phyloP scores from a whole-genome alignment of 2,888 invertebrate species.

The Drosophila dives region DNA sequence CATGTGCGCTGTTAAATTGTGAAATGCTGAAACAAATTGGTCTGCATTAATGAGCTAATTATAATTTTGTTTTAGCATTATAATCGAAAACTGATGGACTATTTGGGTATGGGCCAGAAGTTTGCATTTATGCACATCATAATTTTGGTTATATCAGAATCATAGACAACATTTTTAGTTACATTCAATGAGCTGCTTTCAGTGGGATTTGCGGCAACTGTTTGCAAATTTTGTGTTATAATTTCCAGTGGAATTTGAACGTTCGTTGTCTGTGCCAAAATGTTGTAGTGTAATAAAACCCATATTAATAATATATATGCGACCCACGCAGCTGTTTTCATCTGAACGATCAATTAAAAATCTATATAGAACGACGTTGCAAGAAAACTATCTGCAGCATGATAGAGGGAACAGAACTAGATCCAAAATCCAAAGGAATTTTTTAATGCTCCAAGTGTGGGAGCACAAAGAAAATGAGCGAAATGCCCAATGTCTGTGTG shows the following conservation, averaged over 20 bases:
- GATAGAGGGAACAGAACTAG: slow-evolving; percentile 29
- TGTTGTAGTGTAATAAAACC: slow-evolving; percentile 49
- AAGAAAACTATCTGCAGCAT: slow-evolving; percentile 35
- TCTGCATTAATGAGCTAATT: slow-evolving; percentile 4
- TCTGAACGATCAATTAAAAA: slow-evolving; percentile 51
- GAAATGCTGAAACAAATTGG: slow-evolving; percentile 18
- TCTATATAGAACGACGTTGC: slow-evolving; percentile 47
- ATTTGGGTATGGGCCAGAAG: background rate
- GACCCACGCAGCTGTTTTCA: slow-evolving; percentile 30
- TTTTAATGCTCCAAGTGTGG: slow-evolving; percentile 46
- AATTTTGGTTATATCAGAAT: background rate
- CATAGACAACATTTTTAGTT: background rate
- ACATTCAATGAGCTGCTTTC: slow-evolving; percentile 10
- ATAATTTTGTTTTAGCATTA: background rate
- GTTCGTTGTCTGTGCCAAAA: slow-evolving; percentile 56
- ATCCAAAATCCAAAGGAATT: slow-evolving; percentile 31
- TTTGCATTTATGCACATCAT: background rate
- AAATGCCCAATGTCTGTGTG: slow-evolving; percentile 11
- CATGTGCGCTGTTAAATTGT: slow-evolving; percentile 12
- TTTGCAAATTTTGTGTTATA: slow-evolving; percentile 34
- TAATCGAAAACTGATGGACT: background rate
- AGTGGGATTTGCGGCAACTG: slow-evolving; percentile 33
- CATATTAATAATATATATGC: slow-evolving; percentile 59
- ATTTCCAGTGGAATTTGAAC: slow-evolving; percentile 52
- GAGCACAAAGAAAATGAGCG: slow-evolving; percentile 37